Evolutionary conservation across 2,797 vertebrate species (phyloP).

Genomic region (Phrynocephalus vlangalii): DNA sequence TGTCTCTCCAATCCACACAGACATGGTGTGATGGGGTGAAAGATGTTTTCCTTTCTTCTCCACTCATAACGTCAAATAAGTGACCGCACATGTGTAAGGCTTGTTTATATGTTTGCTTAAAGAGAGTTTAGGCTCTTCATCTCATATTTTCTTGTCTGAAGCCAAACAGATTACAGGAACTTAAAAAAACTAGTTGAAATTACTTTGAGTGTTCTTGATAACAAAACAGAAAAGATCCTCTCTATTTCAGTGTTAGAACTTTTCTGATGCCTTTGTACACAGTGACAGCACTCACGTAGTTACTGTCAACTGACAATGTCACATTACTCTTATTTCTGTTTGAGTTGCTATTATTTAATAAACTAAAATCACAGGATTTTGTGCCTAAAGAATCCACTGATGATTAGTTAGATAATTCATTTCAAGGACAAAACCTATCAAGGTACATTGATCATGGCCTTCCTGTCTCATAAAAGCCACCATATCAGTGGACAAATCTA

Average conservation of each 20-base stretch:
- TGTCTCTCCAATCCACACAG: background rate
- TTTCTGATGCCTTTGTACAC: background rate
- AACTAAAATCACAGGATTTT: background rate
- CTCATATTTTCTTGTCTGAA: background rate
- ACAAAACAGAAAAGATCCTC: background rate
- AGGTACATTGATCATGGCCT: background rate
- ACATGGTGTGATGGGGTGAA: background rate
- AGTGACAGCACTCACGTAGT: background rate
- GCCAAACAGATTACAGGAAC: background rate
- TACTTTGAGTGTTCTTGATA: background rate
- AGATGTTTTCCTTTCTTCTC: background rate
- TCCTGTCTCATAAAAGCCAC: background rate
- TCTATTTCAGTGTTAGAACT: background rate
- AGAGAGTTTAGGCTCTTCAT: background rate
- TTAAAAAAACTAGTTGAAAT: background rate
- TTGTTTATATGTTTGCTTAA: slow-evolving; percentile 5
- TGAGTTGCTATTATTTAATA: background rate
- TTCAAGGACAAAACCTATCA: background rate
- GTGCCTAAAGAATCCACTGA: too few species aligned
- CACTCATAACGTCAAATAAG: background rate
- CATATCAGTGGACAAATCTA: background rate
- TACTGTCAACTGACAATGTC: too few species aligned
- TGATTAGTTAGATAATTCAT: background rate
- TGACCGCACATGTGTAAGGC: background rate
- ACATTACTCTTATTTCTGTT: background rate